phyloP scores from a whole-genome alignment of 2,113 vertebrate genomes.

The Phalacrocorax pelagicus region DNA sequence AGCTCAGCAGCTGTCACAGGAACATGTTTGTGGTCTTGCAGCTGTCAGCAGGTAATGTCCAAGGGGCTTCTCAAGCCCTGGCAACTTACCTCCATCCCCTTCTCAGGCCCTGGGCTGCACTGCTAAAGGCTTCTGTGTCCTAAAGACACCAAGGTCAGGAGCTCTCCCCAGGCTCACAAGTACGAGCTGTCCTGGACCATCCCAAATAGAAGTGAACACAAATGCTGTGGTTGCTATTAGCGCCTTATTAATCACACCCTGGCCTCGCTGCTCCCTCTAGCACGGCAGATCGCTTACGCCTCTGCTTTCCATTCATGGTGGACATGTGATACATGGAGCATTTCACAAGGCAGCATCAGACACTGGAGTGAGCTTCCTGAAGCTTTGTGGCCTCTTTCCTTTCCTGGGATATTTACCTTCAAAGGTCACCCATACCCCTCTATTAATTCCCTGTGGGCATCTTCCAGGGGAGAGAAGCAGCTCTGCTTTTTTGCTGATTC shows the following conservation, averaged over 20 bases:
- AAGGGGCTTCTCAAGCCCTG: neutral
- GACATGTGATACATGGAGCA: neutral
- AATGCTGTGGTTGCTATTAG: slow-evolving; percentile 2
- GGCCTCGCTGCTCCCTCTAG: neutral
- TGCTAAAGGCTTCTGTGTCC: neutral
- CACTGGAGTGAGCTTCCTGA: neutral
- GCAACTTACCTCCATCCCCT: neutral
- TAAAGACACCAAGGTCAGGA: neutral
- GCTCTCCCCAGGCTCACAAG: neutral
- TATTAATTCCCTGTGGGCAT: neutral
- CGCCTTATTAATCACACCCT: slow-evolving; percentile 1
- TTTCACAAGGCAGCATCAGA: neutral
- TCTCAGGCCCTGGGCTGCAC: neutral
- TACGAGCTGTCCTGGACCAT: neutral
- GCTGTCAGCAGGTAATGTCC: accelerated
- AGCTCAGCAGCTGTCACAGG: neutral
- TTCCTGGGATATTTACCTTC: slow-evolving; percentile 46
- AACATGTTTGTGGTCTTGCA: accelerated
- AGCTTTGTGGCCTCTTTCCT: neutral
- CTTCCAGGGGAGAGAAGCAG: neutral
- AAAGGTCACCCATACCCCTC: slow-evolving; percentile 46
- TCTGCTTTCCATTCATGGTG: neutral
- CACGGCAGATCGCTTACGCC: neutral
- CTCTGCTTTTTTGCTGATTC: slow-evolving; percentile 36
- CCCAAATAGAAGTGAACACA: neutral